Conservation (phyloP, 2,113 vertebrate genomes). For the Quiscalus mexicanus region DNA sequence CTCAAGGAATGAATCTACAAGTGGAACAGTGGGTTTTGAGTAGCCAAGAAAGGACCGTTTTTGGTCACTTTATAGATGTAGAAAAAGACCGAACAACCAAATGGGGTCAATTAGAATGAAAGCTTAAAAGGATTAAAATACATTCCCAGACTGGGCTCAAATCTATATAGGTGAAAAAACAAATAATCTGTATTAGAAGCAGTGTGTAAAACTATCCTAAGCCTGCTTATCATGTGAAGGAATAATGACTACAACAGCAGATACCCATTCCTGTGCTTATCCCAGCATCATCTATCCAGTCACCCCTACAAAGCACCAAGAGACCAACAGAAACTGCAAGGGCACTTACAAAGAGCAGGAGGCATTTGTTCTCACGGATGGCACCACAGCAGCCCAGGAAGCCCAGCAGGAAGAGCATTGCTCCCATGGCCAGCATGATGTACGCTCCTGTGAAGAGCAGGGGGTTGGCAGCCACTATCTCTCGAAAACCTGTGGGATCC, state of each 20-base stretch:
- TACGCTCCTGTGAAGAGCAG: slow-evolving; percentile 89
- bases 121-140: neutral
- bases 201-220: neutral
- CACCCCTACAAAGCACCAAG: neutral
- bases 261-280: neutral
- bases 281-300: neutral
- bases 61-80: neutral
- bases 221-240: neutral
- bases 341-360: slow-evolving; percentile 90
- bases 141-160: neutral
- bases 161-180: neutral
- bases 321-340: neutral
- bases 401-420: slow-evolving; percentile 90
- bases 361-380: slow-evolving; percentile 90
- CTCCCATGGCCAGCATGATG: slow-evolving; percentile 89
- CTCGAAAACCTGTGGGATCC: slow-evolving; percentile 90
- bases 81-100: neutral
- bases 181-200: neutral
- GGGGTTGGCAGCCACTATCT: slow-evolving; percentile 90
- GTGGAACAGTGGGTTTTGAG: neutral
- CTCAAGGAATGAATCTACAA: neutral
- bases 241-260: neutral
- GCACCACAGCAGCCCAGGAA: slow-evolving; percentile 95
- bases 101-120: neutral
- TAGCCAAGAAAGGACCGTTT: neutral